A percentile compares a stretch with the other conserved stretches of the same genome.
These are phyloP conservation scores for Acropora tenuis DNA, from an alignment of 64 coral and sea anemone species.

Conservation along the genomic window DNA sequence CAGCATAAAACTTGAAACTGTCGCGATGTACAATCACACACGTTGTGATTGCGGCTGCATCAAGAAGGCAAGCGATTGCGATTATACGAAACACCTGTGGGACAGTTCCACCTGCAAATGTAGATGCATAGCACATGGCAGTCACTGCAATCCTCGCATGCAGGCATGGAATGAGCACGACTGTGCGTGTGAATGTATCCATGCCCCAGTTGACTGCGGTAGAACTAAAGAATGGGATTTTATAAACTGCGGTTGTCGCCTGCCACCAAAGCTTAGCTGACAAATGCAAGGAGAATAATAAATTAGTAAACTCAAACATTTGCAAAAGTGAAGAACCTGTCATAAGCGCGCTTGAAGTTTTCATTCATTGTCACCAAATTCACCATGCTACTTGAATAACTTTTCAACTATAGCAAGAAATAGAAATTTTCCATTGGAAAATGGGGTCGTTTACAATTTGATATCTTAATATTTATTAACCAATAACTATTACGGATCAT, in stretches of 20 bases:
- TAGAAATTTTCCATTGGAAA: too few species aligned
- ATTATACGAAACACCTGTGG: conserved; percentile 4
- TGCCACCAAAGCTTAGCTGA: neutral
- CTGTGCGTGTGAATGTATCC: neutral
- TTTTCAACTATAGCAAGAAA: too few species aligned
- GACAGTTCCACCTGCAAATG: conserved; percentile 1
- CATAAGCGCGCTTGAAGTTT: too few species aligned
- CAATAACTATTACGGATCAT: too few species aligned
- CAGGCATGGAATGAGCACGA: neutral
- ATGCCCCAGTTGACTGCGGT: neutral
- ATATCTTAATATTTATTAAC: too few species aligned
- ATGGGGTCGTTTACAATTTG: too few species aligned
- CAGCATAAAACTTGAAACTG: neutral
- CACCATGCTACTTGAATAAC: too few species aligned
- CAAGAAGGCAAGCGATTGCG: conserved; percentile 7
- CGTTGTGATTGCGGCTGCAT: conserved; percentile 43
- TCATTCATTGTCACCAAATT: too few species aligned
- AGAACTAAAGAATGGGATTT: neutral
- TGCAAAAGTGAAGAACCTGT: neutral
- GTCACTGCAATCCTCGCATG: neutral
- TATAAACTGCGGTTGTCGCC: neutral
- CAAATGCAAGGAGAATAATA: neutral
- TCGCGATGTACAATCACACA: conserved; percentile 49
- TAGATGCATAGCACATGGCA: neutral
- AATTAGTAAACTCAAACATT: neutral